Conservation (phyloP, 2,113 vertebrate species). For the Dolichallabes microphthalmus region DNA sequence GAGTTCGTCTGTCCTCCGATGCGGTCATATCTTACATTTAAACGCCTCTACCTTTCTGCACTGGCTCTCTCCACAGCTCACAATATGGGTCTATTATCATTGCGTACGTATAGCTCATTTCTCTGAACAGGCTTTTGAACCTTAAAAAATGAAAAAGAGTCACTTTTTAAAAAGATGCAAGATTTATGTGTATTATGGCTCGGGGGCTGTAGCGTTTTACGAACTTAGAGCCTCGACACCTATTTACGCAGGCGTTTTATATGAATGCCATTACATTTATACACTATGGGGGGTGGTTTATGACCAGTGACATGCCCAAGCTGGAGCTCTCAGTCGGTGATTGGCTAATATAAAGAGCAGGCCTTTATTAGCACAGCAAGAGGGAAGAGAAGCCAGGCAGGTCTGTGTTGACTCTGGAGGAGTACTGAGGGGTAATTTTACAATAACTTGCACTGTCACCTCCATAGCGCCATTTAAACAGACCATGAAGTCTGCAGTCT, state of each 20-base stretch:
- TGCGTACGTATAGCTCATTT: background rate
- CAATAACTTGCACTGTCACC: slow-evolving; percentile 39
- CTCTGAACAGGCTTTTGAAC: background rate
- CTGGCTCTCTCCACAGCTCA: slow-evolving; percentile 49
- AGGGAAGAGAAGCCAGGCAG: slow-evolving; percentile 35
- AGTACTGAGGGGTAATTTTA: slow-evolving; percentile 45
- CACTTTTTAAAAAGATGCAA: slow-evolving; percentile 42
- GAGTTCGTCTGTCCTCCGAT: slow-evolving; percentile 49
- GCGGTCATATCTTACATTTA: slow-evolving; percentile 42
- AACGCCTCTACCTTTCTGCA: slow-evolving; percentile 11
- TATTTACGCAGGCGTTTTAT: slow-evolving; percentile 48
- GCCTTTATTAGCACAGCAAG: slow-evolving; percentile 41
- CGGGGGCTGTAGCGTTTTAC: slow-evolving; percentile 43
- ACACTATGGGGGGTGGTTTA: slow-evolving; percentile 33
- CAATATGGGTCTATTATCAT: slow-evolving; percentile 43
- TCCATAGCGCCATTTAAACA: slow-evolving; percentile 52
- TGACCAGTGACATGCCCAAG: slow-evolving; percentile 31
- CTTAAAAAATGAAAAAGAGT: background rate
- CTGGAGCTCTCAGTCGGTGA: slow-evolving; percentile 35
- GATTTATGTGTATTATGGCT: slow-evolving; percentile 47
- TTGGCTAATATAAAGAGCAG: slow-evolving; percentile 46
- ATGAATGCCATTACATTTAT: slow-evolving; percentile 53
- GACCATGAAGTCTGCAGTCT: slow-evolving; percentile 46
- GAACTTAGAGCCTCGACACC: slow-evolving; percentile 47
- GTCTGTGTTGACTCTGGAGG: slow-evolving; percentile 52